A percentile compares a stretch with the other conserved stretches of the same genome.
phyloP scores from a whole-genome alignment of 2,797 vertebrate species.

The Cossypha dichroa region DNA sequence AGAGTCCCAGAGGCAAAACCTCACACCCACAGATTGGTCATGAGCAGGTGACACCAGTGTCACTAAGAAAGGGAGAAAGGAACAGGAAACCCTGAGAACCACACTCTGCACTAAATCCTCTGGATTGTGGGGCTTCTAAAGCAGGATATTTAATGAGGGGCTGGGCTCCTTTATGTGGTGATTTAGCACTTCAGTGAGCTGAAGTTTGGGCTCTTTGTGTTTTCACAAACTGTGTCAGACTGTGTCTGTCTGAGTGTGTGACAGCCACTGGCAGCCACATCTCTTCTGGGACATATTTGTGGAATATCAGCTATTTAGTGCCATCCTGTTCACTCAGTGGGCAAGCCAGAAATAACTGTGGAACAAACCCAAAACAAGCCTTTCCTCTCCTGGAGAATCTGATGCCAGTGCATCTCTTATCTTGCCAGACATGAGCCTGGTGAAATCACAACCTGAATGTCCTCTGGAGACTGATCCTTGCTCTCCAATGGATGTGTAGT shows the following conservation, averaged over 20 bases:
- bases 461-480: not conserved
- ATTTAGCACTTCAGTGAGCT: not conserved
- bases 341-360: not conserved
- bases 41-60: not conserved
- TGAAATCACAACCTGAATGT: not conserved
- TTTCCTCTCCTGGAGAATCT: not conserved
- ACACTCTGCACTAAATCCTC: fast-evolving
- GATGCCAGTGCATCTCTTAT: not conserved
- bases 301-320: not conserved
- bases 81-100: not conserved
- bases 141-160: not conserved
- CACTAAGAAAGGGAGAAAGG: not conserved
- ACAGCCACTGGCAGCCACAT: not conserved
- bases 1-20: too few relatives aligned
- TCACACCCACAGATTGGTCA: fast-evolving
- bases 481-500: fast-evolving
- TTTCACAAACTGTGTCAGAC: not conserved
- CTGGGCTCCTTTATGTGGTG: not conserved
- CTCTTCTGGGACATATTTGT: not conserved
- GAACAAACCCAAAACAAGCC: not conserved
- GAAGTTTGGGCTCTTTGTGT: not conserved
- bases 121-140: not conserved
- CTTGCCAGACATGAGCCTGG: fast-evolving
- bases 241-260: not conserved
- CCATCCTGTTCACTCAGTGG: not conserved